phyloP scores from a whole-genome alignment of 2,888 invertebrate species.

The Cataglyphis rosenhaueri region DNA sequence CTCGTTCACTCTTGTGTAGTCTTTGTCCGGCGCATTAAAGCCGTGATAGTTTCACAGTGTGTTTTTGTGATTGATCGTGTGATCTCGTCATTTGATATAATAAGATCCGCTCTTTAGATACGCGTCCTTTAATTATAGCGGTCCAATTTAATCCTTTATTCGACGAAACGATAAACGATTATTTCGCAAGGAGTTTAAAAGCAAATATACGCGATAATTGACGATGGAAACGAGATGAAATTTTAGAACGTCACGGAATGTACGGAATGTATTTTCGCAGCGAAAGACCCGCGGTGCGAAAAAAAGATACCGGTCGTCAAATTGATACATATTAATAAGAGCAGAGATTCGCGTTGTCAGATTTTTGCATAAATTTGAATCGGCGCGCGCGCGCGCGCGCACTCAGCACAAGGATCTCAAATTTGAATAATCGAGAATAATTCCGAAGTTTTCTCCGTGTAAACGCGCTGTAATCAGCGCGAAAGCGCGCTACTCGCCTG shows the following conservation, averaged over 20 bases:
- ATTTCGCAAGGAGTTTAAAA: background rate
- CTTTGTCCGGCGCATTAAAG: constrained; percentile 72
- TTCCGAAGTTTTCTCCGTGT: constrained; percentile 78
- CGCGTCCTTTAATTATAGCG: constrained; percentile 42
- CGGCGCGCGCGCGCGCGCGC: constrained; percentile 68
- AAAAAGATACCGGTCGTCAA: constrained; percentile 70
- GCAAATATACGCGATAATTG: background rate
- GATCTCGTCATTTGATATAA: constrained; percentile 84
- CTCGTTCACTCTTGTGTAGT: constrained; percentile 76
- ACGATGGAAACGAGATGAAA: background rate
- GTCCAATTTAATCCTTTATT: constrained; percentile 14
- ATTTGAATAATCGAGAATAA: constrained; percentile 83
- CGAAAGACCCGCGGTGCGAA: constrained; percentile 26
- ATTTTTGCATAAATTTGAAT: constrained; percentile 83
- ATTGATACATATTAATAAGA: constrained; percentile 83
- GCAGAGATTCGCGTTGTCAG: constrained; percentile 76
- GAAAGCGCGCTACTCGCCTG: constrained; percentile 55
- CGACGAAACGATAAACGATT: constrained; percentile 11
- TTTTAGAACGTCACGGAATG: background rate
- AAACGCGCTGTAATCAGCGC: constrained; percentile 74
- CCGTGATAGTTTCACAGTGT: constrained; percentile 78
- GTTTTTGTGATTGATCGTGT: constrained; percentile 85
- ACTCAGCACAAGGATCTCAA: constrained; percentile 77
- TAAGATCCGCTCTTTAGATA: constrained; percentile 84
- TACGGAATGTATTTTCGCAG: background rate